Evolutionary conservation across 2,888 invertebrate species (phyloP), one percentile per base, ranked within the genome.

Genomic region (Eupithecia abbreviata): DNA sequence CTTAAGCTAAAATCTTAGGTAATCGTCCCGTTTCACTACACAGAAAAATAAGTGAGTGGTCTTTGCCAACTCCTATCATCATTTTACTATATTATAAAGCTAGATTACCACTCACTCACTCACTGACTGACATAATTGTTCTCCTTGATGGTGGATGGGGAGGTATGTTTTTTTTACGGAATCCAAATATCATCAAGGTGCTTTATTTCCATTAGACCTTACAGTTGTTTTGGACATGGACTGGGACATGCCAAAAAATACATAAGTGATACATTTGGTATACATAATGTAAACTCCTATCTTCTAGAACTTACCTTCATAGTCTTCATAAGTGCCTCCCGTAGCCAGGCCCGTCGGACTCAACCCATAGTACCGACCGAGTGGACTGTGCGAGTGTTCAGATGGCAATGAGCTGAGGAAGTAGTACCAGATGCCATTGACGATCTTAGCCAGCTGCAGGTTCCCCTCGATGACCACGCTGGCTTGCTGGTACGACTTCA

Each of bases 331-430:
- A 10, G 90, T 89, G 41, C 92, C 93, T n/a, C 95, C 95, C 75
- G 96, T 92, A 0, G 96, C 96, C 13, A 96, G 85, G 0, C 96
- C 96, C 0, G 95, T 95, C 0, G 96, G 96, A 83, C 96, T 96
- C 7, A 96, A 89, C 0, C 96, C 96, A 73, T 87, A 96, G 85
- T 90, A 96, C 0, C 89, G 86, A 41, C 90, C 92, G 0, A 90
- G 88, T 0, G 90, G 89, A 71, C 95, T 95, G 82, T 94, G 89
- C 0, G 95, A 93, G 10, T 90, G 79, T 10, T 91, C 89, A 0
- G 96, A 93, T 0, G 96, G 96, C 78, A 96, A 83, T 0, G 96
- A 95, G 79, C 95, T 96, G 70, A 95, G 90, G 80, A 95, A 91
- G 81, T 96, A 96, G 84, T 96, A 96, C 90, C 96, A 95, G 68